These are phyloP conservation scores for Euzophera pinguis DNA, from an alignment of 2,888 invertebrate species.

Conservation along the genomic window DNA sequence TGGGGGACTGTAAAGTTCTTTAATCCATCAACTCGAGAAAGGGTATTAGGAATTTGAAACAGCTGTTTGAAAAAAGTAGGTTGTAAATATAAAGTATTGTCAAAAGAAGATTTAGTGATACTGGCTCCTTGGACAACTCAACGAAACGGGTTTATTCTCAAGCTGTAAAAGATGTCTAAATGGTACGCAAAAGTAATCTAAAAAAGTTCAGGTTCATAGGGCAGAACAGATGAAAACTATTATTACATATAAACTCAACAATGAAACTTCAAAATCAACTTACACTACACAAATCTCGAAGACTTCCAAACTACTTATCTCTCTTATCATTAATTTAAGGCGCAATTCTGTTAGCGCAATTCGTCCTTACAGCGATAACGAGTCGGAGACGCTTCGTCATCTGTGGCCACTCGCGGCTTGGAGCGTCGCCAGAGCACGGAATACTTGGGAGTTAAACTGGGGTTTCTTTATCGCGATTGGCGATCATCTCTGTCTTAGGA, in stretches of 20 bases:
- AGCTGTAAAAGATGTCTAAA: too few species aligned
- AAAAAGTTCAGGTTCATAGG: too few species aligned
- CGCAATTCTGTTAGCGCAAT: slow-evolving; percentile 23
- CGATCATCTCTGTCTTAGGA: neutral
- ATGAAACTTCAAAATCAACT: neutral
- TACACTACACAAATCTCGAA: slow-evolving; percentile 1
- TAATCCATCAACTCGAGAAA: too few species aligned
- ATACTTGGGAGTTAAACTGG: slow-evolving; percentile 1
- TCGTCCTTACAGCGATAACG: slow-evolving; percentile 44
- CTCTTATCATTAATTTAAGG: slow-evolving; percentile 27
- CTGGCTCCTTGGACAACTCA: too few species aligned
- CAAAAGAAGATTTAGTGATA: too few species aligned
- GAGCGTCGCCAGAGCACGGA: slow-evolving; percentile 59
- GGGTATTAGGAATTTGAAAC: too few species aligned
- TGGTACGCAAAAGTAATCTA: too few species aligned
- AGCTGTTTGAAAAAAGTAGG: too few species aligned
- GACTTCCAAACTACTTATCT: slow-evolving; percentile 7
- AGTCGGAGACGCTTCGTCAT: slow-evolving; percentile 54
- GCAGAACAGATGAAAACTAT: too few species aligned
- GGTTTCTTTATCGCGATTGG: slow-evolving; percentile 6
- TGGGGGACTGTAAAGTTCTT: too few species aligned
- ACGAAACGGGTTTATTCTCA: too few species aligned
- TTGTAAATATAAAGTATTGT: too few species aligned
- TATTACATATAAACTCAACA: neutral
- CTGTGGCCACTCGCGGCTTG: slow-evolving; percentile 68